phyloP scores from a whole-genome alignment of 2,113 vertebrate genomes.

The Phyllostomus hastatus region DNA sequence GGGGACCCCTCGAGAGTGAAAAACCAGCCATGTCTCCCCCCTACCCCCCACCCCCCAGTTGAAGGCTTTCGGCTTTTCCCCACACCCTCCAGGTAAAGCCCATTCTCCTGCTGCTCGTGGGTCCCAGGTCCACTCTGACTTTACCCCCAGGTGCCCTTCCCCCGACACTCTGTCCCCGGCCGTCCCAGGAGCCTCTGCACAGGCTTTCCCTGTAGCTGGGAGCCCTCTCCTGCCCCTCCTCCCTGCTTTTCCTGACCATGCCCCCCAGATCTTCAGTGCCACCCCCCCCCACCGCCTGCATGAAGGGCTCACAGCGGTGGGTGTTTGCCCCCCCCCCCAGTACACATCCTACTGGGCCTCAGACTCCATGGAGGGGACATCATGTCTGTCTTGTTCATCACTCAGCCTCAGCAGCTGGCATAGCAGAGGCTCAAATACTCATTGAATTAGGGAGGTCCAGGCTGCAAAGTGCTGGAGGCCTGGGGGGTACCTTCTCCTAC shows the following conservation, averaged over 20 bases:
- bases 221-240: neutral
- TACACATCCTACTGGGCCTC: neutral
- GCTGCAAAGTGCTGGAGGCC: neutral
- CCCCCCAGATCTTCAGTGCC: neutral
- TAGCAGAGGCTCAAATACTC: neutral
- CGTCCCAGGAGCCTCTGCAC: neutral
- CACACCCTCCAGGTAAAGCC: neutral
- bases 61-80: neutral
- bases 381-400: neutral
- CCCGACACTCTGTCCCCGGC: neutral
- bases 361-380: neutral
- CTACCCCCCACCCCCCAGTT: neutral
- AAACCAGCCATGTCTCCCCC: neutral
- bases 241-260: neutral
- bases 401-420: neutral
- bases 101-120: neutral
- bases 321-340: neutral
- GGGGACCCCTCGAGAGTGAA: neutral
- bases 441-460: neutral
- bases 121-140: neutral
- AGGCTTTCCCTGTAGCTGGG: neutral
- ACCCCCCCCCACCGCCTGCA: neutral
- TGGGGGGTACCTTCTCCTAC: neutral
- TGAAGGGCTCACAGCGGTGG: accelerated
- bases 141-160: neutral